Base-by-base conservation (phyloP, 1,140 invertebrate species). In the Tigriopus japonicus region DNA sequence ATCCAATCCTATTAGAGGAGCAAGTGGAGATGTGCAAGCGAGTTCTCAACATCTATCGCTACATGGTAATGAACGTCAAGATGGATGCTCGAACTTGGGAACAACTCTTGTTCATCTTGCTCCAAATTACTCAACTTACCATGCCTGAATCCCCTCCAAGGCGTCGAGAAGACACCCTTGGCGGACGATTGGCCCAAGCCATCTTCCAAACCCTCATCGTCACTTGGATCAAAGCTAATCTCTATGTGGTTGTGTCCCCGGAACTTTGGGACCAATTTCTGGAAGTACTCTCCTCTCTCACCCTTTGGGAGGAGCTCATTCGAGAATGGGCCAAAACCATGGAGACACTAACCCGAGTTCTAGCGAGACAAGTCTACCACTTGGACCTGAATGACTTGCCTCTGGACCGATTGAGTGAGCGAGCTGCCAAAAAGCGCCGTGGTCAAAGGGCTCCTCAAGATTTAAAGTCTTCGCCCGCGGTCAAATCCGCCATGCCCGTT, bases 171-270 rank as follows among this genome's bases (percentile, higher is more conserved):
- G 81, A 84, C 65, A 82, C 80, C 42, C 75, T 94, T 55, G 87
- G 87, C 65, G 81, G 81, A 28, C 79, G 83, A 67, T 74, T 97
- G 52, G 90, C 91, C 19, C 86, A 87, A 28, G 87, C 90, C 1
- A 84, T 97, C 64, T 95, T 81, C 69, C 78, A 97, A 78, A 98
- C 93, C 1, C 71, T 97, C 14, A 94, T 97, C 64, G 92, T 97
- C 43, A 95, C 91, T 0, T 97, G 92, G 91, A 96, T 97, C 63
- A 92, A 94, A 69, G 92, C 92, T 0, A 95, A 96, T 73, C 77
- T 96, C 61, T 94, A 95, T 73, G 90, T 96, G 2, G 79, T 85
- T 3, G 87, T 93, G 56, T 83, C 83, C 56, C 75, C 81, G 9
- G 82, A 88, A 66, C 73, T 98, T 6, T 98, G 94, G 94, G 88